These are phyloP conservation scores for Diplosoma virens DNA, from an alignment of 23 tunicate genomes.

Conservation along the genomic window DNA sequence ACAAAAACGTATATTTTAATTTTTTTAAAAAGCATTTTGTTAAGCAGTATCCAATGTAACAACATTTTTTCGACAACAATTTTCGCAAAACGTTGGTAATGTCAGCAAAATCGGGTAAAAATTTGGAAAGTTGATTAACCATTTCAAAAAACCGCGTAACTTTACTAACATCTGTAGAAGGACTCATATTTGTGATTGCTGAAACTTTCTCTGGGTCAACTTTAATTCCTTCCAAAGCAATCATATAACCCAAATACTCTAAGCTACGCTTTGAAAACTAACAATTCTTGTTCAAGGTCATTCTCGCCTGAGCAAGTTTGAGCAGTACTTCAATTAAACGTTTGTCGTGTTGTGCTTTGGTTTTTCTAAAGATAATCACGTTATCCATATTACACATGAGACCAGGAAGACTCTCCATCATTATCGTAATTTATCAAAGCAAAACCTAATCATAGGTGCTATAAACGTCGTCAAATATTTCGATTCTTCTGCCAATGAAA, in stretches of 20 bases:
- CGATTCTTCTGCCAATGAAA: constrained; percentile 24
- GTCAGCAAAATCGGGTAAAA: no score
- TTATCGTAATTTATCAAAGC: constrained; percentile 37
- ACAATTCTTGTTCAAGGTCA: constrained; percentile 18
- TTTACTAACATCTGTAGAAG: no score
- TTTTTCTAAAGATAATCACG: constrained; percentile 2
- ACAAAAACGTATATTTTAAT: no score
- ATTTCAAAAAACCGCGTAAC: no score
- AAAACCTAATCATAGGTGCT: constrained; percentile 21
- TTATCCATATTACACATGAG: constrained; percentile 12
- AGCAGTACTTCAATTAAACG: not conserved
- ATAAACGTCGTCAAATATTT: constrained; percentile 28
- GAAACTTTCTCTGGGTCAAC: not conserved
- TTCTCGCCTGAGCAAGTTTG: constrained; percentile 6
- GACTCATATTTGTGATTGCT: not conserved
- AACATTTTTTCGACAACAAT: no score
- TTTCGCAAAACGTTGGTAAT: no score
- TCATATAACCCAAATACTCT: constrained; percentile 11
- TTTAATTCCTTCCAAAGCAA: not conserved
- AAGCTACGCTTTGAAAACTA: constrained; percentile 5
- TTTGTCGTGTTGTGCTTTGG: constrained; percentile 11
- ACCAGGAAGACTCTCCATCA: constrained; percentile 1
- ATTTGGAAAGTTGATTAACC: no score
- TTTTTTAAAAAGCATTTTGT: no score
- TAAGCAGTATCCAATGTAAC: no score